Evolutionary conservation across 2,113 vertebrate species (phyloP), one percentile per base, ranked within the genome.

Genomic region (Cygnus atratus): DNA sequence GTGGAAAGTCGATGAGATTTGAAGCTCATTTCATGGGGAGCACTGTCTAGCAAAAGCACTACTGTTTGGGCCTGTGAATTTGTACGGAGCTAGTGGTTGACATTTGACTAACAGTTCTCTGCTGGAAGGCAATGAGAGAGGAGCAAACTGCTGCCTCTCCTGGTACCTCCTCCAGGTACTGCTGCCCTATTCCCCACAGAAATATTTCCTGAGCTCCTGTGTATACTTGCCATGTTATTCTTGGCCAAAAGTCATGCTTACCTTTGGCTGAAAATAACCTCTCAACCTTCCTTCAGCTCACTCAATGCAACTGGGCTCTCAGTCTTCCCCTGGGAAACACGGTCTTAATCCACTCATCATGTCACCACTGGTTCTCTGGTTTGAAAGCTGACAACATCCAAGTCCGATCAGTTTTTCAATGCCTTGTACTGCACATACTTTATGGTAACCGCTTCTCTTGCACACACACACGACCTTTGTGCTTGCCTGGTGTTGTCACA

Each of bases 401-500:
- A 46, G n/a, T 9, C 52, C n/a, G 13, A 55, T 15, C 14, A 29
- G n/a, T 46, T 67, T 28, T 50, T 18, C 41, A 29, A 13, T 5
- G 19, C n/a, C 16, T 46, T 1, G 1, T n/a, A 29, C 43, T 25
- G 15, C 55, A 29, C 6, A 3, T 0, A 35, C 1, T 1, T 55
- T 6, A 82, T 71, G 58, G n/a, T 12, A 54, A 21, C 25, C 17
- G 22, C 31, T 29, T 41, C 63, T 65, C 33, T 55, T 11, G 46
- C 1, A 1, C 14, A 4, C 37, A 4, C 33, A 6, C 11, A 3
- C 0, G 4, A 31, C 17, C 50, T 37, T 41, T 48, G 48, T 1
- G 2, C 37, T 65, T 25, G 15, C 33, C 46, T 10, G 17, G 25
- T 35, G 46, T 24, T 8, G 10, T 39, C 21, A n/a, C 10, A 1